These are phyloP conservation scores for Crossocerus cetratus DNA, from an alignment of 2,888 invertebrate species.

Conservation along the genomic window DNA sequence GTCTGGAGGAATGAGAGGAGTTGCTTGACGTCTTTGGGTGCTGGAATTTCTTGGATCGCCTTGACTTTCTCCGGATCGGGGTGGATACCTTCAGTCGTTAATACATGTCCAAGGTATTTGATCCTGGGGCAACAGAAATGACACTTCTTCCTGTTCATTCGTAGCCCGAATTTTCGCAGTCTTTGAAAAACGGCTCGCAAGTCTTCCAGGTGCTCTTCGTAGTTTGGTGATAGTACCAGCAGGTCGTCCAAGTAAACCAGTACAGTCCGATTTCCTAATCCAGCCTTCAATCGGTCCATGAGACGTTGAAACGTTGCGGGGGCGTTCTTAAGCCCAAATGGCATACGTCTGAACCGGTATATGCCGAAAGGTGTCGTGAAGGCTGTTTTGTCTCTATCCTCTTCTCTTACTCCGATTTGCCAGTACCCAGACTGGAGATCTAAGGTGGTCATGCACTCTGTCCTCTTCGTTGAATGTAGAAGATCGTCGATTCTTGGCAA, in stretches of 20 bases:
- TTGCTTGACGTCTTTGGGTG: constrained; percentile 7
- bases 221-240: background rate
- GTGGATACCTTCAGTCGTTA: background rate
- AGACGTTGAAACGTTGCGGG: background rate
- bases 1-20: constrained; percentile 4
- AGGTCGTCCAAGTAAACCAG: constrained; percentile 7
- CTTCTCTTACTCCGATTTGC: background rate
- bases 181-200: constrained; percentile 1
- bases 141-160: background rate
- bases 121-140: background rate
- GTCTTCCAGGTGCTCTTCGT: background rate
- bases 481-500: background rate
- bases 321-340: background rate
- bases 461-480: background rate
- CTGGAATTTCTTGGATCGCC: background rate
- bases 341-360: background rate
- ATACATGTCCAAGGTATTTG: background rate
- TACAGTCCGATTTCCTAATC: background rate
- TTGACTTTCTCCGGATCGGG: constrained; percentile 1
- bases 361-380: background rate
- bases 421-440: background rate
- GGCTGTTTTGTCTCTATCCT: constrained; percentile 1
- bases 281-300: constrained; percentile 2
- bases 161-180: background rate
- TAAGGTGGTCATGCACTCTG: background rate